Conservation (phyloP, 2,797 vertebrate species). For the Antennarius maculatus region DNA sequence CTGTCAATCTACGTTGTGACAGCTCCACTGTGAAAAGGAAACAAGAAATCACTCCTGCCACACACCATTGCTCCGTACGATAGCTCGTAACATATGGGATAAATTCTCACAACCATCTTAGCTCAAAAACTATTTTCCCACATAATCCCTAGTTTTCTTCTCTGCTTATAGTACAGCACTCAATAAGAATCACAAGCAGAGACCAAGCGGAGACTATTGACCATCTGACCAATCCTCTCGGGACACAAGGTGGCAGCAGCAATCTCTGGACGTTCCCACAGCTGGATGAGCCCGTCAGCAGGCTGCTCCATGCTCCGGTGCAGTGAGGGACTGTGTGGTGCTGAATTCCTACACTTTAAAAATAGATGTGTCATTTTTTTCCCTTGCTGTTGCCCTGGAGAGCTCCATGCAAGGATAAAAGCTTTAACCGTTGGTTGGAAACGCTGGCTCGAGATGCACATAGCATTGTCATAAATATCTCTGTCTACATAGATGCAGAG, state of each 20-base stretch:
- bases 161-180: conserved; percentile 4
- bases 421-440: conserved; percentile 66
- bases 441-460: conserved; percentile 73
- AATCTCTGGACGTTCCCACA: conserved; percentile 29
- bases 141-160: conserved; percentile 5
- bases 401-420: conserved; percentile 84
- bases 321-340: conserved; percentile 47
- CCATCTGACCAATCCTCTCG: neutral
- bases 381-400: conserved; percentile 83
- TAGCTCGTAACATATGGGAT: too few relatives aligned
- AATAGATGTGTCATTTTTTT: conserved; percentile 89
- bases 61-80: too few relatives aligned
- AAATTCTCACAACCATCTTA: conserved; percentile 1
- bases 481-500: conserved; percentile 9
- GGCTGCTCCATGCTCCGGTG: conserved; percentile 20
- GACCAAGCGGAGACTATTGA: neutral
- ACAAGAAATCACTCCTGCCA: too few relatives aligned
- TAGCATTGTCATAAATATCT: conserved; percentile 44
- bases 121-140: neutral
- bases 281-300: conserved; percentile 47
- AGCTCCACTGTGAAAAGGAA: too few relatives aligned
- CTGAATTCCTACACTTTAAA: conserved; percentile 88
- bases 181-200: neutral
- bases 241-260: conserved; percentile 85
- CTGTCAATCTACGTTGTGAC: too few relatives aligned